Percentiles rank a stretch among this genome's conserved stretches.
phyloP scores from a whole-genome alignment of 2,113 vertebrate genomes.

The Toxotes jaculatrix region DNA sequence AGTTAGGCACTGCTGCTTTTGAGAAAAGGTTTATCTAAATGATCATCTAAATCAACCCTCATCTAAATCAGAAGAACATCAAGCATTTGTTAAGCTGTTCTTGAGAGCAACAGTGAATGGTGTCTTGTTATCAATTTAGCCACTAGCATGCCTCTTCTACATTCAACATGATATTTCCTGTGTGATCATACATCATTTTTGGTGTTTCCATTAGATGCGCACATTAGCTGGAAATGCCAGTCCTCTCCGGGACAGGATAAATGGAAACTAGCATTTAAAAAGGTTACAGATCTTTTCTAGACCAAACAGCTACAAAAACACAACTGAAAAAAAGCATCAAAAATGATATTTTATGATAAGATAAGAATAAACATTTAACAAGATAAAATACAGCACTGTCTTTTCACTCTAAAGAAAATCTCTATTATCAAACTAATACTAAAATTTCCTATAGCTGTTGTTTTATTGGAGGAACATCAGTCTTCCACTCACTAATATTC shows the following conservation, averaged over 20 bases:
- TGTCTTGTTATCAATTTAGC: slow-evolving; percentile 22
- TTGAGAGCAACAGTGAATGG: background rate
- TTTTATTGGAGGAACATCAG: slow-evolving; percentile 64
- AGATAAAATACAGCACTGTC: slow-evolving; percentile 1
- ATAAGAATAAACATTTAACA: background rate
- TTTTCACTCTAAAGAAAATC: slow-evolving; percentile 40
- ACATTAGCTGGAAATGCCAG: slow-evolving; percentile 19
- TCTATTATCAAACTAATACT: slow-evolving; percentile 53
- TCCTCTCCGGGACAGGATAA: background rate
- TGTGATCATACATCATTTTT: background rate
- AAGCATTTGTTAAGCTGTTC: background rate
- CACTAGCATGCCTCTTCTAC: background rate
- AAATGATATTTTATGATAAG: background rate
- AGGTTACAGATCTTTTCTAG: background rate
- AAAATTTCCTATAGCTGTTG: slow-evolving; percentile 45
- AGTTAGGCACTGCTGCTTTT: background rate
- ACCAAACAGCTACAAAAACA: background rate
- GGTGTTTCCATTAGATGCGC: slow-evolving; percentile 11
- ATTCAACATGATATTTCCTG: background rate
- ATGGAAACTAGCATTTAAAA: background rate
- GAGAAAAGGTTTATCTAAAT: background rate
- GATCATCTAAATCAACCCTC: background rate
- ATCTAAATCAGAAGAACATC: background rate
- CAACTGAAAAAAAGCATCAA: slow-evolving; percentile 18
- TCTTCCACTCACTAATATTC: slow-evolving; percentile 65